Percentiles rank a stretch among this genome's conserved stretches.
Evolutionary conservation across 2,888 invertebrate genomes (phyloP).

Genomic region (Leptothorax acervorum): DNA sequence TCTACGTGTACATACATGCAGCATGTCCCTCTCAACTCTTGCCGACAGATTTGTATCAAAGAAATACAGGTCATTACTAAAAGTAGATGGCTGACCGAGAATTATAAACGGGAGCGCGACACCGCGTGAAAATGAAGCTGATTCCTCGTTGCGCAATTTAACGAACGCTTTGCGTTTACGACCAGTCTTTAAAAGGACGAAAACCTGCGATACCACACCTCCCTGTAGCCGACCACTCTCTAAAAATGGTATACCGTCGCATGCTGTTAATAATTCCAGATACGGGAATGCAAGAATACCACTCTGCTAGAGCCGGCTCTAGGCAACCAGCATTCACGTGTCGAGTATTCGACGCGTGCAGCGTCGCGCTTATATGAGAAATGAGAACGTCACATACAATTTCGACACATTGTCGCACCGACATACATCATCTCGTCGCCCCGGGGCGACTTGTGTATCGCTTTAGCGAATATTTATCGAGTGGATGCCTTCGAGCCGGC

Average conservation of each 20-base stretch:
- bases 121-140: neutral
- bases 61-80: neutral
- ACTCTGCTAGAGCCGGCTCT: neutral
- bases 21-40: neutral
- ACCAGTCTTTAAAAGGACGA: conserved; percentile 39
- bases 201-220: conserved; percentile 7
- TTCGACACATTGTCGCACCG: conserved; percentile 26
- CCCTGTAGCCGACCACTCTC: neutral
- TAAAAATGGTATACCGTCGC: conserved; percentile 37
- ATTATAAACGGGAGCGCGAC: neutral
- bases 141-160: conserved; percentile 35
- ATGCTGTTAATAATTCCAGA: conserved; percentile 21
- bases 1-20: neutral
- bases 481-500: neutral
- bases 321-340: neutral
- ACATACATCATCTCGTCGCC: conserved; percentile 13
- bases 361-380: neutral
- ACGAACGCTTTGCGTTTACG: neutral
- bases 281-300: neutral
- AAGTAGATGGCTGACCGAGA: neutral
- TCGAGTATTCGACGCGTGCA: neutral
- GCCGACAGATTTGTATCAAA: conserved; percentile 6
- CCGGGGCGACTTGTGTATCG: conserved; percentile 7
- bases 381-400: conserved; percentile 11
- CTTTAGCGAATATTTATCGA: conserved; percentile 40